These are phyloP conservation scores for Eupithecia pulchellata DNA, from an alignment of 2,888 invertebrate species.

Conservation along the genomic window DNA sequence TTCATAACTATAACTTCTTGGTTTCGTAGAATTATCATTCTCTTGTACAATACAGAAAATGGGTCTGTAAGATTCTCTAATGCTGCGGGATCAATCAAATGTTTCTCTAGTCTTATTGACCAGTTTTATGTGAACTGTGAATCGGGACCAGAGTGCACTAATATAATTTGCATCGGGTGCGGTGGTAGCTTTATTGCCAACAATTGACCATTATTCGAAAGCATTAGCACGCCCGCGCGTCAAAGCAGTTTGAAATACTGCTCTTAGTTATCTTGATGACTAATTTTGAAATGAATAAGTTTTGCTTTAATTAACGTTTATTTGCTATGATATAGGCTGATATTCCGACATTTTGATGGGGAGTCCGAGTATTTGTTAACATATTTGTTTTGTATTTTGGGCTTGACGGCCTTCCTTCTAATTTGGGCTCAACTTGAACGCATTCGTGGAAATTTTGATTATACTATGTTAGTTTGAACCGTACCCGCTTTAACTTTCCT, in stretches of 20 bases:
- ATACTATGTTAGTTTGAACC: conserved; percentile 79
- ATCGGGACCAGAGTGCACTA: conserved; percentile 48
- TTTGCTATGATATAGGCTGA: not conserved
- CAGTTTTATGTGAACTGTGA: conserved; percentile 18
- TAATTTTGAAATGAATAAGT: conserved; percentile 33
- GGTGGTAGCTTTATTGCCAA: conserved; percentile 71
- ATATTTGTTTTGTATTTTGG: conserved; percentile 30
- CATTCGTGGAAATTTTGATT: conserved; percentile 81
- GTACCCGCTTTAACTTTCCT: conserved; percentile 78
- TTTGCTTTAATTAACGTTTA: not conserved
- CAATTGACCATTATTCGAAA: conserved; percentile 69
- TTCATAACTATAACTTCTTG: not conserved
- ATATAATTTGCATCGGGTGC: conserved; percentile 73
- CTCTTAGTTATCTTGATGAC: conserved; percentile 46
- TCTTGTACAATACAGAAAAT: not conserved
- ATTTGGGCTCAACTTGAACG: conserved; percentile 75
- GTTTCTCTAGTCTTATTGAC: conserved; percentile 7
- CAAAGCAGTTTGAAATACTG: conserved; percentile 64
- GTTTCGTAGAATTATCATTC: not conserved
- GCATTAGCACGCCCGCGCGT: conserved; percentile 68
- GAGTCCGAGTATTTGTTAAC: not conserved
- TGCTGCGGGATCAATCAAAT: not conserved
- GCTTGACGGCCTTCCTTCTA: conserved; percentile 55
- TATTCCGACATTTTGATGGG: not conserved
- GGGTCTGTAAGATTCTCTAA: not conserved